Evolutionary conservation across 1,140 invertebrate genomes (phyloP).

Genomic region (Bombus ignitus): DNA sequence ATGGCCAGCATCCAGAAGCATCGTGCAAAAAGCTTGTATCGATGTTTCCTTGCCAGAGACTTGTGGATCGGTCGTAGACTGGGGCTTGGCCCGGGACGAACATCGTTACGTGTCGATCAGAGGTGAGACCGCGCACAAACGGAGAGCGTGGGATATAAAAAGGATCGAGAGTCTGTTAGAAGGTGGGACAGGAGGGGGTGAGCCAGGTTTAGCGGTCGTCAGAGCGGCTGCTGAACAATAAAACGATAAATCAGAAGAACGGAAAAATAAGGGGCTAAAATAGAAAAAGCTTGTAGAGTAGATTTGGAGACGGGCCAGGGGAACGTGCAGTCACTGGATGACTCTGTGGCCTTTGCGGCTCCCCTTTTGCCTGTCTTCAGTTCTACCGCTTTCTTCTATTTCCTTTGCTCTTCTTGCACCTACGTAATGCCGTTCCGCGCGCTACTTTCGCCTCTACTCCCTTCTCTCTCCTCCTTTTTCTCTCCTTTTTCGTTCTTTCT

Average conservation of each 20-base stretch:
- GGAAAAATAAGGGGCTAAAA: slow-evolving; percentile 72
- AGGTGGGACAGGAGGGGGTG: not conserved
- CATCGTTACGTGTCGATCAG: slow-evolving; percentile 47
- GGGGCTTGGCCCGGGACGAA: slow-evolving; percentile 16
- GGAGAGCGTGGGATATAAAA: not conserved
- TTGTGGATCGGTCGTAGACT: slow-evolving; percentile 15
- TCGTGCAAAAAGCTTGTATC: not conserved
- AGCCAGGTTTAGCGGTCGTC: slow-evolving; percentile 38
- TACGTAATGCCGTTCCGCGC: slow-evolving; percentile 35
- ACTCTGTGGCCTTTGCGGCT: slow-evolving; percentile 60
- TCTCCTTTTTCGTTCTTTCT: slow-evolving; percentile 11
- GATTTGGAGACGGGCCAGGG: slow-evolving; percentile 75
- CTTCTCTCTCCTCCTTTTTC: slow-evolving; percentile 29
- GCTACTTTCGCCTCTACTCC: slow-evolving; percentile 20
- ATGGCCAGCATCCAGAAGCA: not conserved
- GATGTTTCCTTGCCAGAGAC: slow-evolving; percentile 23
- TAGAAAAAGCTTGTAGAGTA: slow-evolving; percentile 76
- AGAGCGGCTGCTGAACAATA: slow-evolving; percentile 61
- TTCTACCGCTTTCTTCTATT: slow-evolving; percentile 43
- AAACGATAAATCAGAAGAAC: slow-evolving; percentile 75
- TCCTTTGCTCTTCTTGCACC: slow-evolving; percentile 43
- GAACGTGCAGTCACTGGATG: slow-evolving; percentile 66
- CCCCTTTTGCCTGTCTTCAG: slow-evolving; percentile 23
- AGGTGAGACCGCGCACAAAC: slow-evolving; percentile 17
- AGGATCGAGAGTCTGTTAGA: slow-evolving; percentile 18